Evolutionary conservation across 2,113 vertebrate species (phyloP).

Genomic region (Urocitellus parryii): DNA sequence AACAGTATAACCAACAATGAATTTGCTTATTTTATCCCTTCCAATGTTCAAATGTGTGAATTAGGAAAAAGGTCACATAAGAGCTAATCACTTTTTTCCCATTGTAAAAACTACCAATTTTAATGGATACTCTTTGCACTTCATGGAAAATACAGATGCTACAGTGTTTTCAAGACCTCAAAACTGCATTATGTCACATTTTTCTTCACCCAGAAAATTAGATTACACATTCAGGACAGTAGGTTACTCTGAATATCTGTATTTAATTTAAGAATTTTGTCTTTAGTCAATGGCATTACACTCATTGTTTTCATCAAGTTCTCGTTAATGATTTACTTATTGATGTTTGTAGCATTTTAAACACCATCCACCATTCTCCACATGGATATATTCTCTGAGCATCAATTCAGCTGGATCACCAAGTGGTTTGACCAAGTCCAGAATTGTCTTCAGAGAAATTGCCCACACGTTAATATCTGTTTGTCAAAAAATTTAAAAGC

Average conservation of each 20-base stretch:
- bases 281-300: neutral
- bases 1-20: neutral
- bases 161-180: neutral
- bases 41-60: neutral
- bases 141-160: neutral
- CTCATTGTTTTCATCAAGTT: neutral
- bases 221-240: neutral
- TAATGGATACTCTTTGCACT: neutral
- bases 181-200: neutral
- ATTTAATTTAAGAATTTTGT: neutral
- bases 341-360: slow-evolving; percentile 4
- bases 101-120: slow-evolving; percentile 13
- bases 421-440: neutral
- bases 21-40: neutral
- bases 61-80: neutral
- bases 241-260: neutral
- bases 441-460: neutral
- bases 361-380: neutral
- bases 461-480: neutral
- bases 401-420: neutral
- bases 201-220: neutral
- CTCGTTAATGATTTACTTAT: neutral
- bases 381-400: neutral
- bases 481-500: slow-evolving; percentile 12
- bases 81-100: neutral